Evolutionary conservation across 2,888 invertebrate genomes (phyloP).

Genomic region (Villa cingulata): DNA sequence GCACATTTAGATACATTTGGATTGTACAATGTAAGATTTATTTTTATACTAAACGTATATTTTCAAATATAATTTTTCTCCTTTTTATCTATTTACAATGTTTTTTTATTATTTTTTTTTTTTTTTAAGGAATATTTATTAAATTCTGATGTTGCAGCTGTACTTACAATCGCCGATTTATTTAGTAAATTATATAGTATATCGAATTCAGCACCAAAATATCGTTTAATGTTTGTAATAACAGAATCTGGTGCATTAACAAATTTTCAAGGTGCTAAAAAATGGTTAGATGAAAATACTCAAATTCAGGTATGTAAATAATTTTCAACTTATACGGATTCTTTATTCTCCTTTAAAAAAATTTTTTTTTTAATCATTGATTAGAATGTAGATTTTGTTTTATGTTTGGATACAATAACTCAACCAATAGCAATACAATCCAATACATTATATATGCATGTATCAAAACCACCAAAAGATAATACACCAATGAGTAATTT

Average conservation of each 20-base stretch:
- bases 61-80: too few species aligned
- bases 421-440: slow-evolving; percentile 38
- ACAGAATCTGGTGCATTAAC: slow-evolving; percentile 79
- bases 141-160: slow-evolving; percentile 77
- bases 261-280: slow-evolving; percentile 91
- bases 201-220: slow-evolving; percentile 55
- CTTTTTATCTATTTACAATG: neutral
- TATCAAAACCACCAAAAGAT: slow-evolving; percentile 88
- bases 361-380: neutral
- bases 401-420: slow-evolving; percentile 77
- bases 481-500: slow-evolving; percentile 59
- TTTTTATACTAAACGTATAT: neutral
- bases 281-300: slow-evolving; percentile 68
- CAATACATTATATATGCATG: slow-evolving; percentile 68
- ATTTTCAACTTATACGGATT: neutral
- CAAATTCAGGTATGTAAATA: slow-evolving; percentile 46
- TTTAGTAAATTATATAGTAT: slow-evolving; percentile 77
- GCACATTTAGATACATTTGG: slow-evolving; percentile 90
- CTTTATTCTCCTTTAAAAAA: neutral
- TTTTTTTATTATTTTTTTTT: slow-evolving; percentile 5
- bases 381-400: slow-evolving; percentile 75
- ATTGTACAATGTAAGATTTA: slow-evolving; percentile 74
- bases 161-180: slow-evolving; percentile 75
- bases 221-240: slow-evolving; percentile 73
- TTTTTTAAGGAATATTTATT: slow-evolving; percentile 59